Conservation (phyloP, 2,797 vertebrate genomes). For the Nannoperca obscura region DNA sequence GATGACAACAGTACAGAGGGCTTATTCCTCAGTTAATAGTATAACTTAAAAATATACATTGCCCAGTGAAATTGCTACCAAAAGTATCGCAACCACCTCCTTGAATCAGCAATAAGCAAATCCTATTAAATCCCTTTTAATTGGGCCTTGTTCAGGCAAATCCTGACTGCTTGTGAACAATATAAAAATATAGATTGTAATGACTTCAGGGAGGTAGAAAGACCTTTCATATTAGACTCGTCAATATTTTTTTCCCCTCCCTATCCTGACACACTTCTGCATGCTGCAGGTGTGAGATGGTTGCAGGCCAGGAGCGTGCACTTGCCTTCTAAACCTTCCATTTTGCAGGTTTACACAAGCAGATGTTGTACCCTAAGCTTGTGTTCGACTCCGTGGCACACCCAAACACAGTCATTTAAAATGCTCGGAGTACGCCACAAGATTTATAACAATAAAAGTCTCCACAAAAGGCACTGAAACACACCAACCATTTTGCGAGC, state of each 20-base stretch:
- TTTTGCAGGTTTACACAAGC: conserved; percentile 52
- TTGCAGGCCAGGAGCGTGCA: conserved; percentile 29
- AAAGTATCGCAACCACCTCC: conserved; percentile 57
- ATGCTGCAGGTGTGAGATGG: conserved; percentile 24
- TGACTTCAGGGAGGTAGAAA: conserved; percentile 59
- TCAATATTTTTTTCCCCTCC: conserved; percentile 31
- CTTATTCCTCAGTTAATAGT: conserved; percentile 71
- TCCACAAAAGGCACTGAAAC: conserved; percentile 68
- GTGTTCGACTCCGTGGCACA: conserved; percentile 32
- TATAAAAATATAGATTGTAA: conserved; percentile 71
- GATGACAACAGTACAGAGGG: conserved; percentile 65
- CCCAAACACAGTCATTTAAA: conserved; percentile 38
- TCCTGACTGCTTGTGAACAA: conserved; percentile 75
- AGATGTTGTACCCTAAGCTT: conserved; percentile 34
- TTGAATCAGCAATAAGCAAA: conserved; percentile 68
- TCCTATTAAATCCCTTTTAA: conserved; percentile 81
- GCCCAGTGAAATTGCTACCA: conserved; percentile 63
- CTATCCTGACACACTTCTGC: conserved; percentile 24
- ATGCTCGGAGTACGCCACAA: conserved; percentile 31
- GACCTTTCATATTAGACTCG: conserved; percentile 49
- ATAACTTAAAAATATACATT: conserved; percentile 67
- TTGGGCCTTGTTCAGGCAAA: conserved; percentile 76
- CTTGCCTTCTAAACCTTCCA: conserved; percentile 40
- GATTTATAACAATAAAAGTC: conserved; percentile 77
- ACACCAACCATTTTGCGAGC: conserved; percentile 59